Percentiles rank a stretch among this genome's conserved stretches.
Evolutionary conservation across 2,888 invertebrate species (phyloP).

Genomic region (Tyria jacobaeae): DNA sequence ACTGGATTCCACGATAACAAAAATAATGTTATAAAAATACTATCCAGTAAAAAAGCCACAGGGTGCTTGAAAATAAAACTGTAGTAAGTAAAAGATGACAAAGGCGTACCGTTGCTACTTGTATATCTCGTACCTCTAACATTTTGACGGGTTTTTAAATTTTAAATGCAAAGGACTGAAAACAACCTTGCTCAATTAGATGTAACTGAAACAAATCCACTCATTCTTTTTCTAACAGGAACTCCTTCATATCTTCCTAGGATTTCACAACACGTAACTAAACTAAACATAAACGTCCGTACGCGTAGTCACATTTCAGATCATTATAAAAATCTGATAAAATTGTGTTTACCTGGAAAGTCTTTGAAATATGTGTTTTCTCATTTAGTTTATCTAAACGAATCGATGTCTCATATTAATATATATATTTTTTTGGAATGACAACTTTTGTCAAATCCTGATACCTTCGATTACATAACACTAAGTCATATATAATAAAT

Average conservation of each 20-base stretch:
- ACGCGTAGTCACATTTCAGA: neutral
- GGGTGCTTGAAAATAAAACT: slow-evolving; percentile 41
- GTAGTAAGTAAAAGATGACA: slow-evolving; percentile 44
- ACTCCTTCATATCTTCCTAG: neutral
- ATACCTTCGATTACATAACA: neutral
- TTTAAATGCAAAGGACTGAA: neutral
- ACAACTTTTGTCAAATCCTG: neutral
- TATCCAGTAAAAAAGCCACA: slow-evolving; percentile 39
- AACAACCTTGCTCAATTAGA: neutral
- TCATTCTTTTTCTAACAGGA: neutral
- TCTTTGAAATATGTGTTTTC: neutral
- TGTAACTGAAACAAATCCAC: neutral
- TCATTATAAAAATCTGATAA: neutral
- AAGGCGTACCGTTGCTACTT: slow-evolving; percentile 1
- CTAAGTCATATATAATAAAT: no score
- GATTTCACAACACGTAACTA: neutral
- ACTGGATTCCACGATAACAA: slow-evolving; percentile 67
- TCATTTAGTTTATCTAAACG: neutral
- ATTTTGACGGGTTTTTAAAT: neutral
- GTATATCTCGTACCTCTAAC: neutral
- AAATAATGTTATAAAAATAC: slow-evolving; percentile 59
- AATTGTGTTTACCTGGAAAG: neutral
- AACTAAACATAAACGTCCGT: no score
- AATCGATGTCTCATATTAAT: no score
- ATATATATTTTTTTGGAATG: no score